Percentiles rank a stretch among this genome's conserved stretches.
phyloP scores from a whole-genome alignment of 23 tunicate species.

The Trididemnum miniatum region DNA sequence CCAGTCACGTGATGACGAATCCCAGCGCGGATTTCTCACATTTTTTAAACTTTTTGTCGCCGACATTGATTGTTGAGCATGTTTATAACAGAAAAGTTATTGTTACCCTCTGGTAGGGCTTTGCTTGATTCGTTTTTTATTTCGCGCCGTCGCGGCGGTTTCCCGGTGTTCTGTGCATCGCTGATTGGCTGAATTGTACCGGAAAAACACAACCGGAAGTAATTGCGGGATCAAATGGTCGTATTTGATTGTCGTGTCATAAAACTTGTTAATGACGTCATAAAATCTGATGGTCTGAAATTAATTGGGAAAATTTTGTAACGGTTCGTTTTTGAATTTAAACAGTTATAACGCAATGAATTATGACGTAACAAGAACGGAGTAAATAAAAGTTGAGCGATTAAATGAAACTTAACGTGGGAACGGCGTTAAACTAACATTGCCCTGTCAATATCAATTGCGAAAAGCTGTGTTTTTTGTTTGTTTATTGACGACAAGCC shows the following conservation, averaged over 20 bases:
- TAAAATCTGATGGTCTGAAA: too few relatives aligned
- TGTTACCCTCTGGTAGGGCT: conserved; percentile 70
- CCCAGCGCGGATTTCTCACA: not conserved
- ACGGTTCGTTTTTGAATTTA: too few relatives aligned
- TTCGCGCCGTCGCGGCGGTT: conserved; percentile 5
- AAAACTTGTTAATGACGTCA: not conserved
- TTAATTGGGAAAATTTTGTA: too few relatives aligned
- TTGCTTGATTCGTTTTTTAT: not conserved
- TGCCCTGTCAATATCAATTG: not conserved
- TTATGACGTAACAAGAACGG: too few relatives aligned
- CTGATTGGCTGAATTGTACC: conserved; percentile 1
- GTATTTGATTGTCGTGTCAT: not conserved
- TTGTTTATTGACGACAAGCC: not conserved
- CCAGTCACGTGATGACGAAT: too few relatives aligned
- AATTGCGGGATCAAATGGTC: not conserved
- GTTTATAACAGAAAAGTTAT: conserved; percentile 46
- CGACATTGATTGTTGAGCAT: conserved; percentile 59
- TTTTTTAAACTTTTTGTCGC: conserved; percentile 20
- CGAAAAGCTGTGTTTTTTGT: not conserved
- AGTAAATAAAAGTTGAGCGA: too few relatives aligned
- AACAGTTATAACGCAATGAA: too few relatives aligned
- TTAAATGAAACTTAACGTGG: not conserved
- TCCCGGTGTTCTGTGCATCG: not conserved
- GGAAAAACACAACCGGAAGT: not conserved
- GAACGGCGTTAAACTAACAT: not conserved